Percentiles rank a stretch among this genome's conserved stretches.
Conservation (phyloP, 2,113 vertebrate species). For the Patagioenas fasciata region DNA sequence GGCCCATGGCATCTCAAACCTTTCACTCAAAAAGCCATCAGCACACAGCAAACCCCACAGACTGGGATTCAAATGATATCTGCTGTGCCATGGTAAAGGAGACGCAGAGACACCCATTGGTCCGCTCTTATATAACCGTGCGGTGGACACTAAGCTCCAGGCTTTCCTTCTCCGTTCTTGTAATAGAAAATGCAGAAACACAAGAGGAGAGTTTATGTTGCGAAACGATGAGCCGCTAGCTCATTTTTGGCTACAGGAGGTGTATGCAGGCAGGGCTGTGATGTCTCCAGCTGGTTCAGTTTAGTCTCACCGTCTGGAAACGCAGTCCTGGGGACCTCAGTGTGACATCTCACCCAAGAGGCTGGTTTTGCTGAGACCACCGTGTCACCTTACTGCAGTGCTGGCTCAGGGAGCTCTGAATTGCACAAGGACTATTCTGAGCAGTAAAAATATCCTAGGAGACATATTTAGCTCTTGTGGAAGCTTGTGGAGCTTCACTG, state of each 20-base stretch:
- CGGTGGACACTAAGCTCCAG: background rate
- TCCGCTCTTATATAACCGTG: background rate
- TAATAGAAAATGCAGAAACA: background rate
- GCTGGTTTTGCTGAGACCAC: background rate
- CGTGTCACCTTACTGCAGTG: background rate
- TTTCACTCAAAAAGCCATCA: background rate
- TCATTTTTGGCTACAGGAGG: background rate
- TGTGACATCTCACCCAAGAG: background rate
- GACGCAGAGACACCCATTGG: slow-evolving; percentile 11
- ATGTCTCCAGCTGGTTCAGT: background rate
- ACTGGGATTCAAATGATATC: background rate
- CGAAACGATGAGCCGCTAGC: background rate
- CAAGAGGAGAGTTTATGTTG: background rate
- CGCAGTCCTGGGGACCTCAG: background rate
- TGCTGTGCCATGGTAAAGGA: background rate
- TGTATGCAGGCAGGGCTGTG: background rate
- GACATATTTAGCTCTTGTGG: background rate
- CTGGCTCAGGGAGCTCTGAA: background rate
- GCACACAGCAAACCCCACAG: background rate
- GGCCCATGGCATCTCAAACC: background rate
- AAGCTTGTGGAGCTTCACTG: background rate
- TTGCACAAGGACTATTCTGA: background rate
- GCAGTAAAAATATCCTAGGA: background rate
- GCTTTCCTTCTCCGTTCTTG: background rate
- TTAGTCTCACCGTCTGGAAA: background rate